These are phyloP conservation scores for Paraescarpia echinospica DNA, from an alignment of 1,140 invertebrate species.

Conservation along the genomic window DNA sequence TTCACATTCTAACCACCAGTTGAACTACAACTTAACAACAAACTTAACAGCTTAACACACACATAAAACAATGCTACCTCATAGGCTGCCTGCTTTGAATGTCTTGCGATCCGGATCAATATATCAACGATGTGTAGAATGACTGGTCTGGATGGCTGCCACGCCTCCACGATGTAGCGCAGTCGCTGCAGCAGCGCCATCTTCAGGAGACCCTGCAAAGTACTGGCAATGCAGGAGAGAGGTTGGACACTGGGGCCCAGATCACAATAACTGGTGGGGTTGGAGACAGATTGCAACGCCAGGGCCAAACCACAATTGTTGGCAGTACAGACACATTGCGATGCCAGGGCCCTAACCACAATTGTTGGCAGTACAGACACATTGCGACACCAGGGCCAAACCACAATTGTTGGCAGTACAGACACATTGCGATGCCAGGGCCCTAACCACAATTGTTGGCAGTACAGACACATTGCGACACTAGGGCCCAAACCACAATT, in stretches of 20 bases:
- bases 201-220: conserved; percentile 65
- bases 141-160: conserved; percentile 46
- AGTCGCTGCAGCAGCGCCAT: conserved; percentile 77
- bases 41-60: too few relatives aligned
- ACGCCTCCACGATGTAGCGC: conserved; percentile 51
- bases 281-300: not conserved
- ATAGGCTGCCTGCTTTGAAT: conserved; percentile 54
- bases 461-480: too few relatives aligned
- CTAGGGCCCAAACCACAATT: too few relatives aligned
- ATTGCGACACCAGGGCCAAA: too few relatives aligned
- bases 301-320: not conserved
- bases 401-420: too few relatives aligned
- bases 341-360: not conserved
- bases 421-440: too few relatives aligned
- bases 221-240: conserved; percentile 35
- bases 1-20: not conserved
- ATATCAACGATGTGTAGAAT: conserved; percentile 55
- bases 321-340: not conserved
- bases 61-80: conserved; percentile 37
- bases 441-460: too few relatives aligned
- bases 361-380: too few relatives aligned
- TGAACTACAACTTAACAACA: not conserved
- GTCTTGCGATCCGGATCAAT: conserved; percentile 53
- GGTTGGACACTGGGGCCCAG: not conserved
- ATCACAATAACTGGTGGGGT: not conserved